Evolutionary conservation across 1,140 invertebrate species (phyloP), one percentile per base, ranked within the genome.

Genomic region (Pogonomyrmex californicus): DNA sequence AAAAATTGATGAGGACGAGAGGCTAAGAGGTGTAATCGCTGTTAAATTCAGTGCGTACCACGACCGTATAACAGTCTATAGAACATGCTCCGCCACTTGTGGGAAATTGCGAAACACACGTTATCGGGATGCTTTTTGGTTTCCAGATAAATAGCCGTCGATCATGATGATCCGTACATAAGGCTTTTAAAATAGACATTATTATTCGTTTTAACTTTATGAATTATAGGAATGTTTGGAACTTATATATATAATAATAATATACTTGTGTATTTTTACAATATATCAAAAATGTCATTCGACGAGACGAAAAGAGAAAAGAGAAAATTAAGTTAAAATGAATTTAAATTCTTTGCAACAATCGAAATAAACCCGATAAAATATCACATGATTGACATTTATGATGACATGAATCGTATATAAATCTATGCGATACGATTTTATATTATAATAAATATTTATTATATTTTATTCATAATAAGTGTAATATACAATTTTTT

Each of bases 1-100:
- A 54, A 38, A 87, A 87, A 71, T 87, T 86, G 75, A 78, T 47
- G 30, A 70, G 54, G 33, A 70, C 5, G 36, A 33, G 44, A 82
- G 38, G 33, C 49, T 56, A 49, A 56, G 51, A 88, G 78, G 51
- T 23, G 23, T 65, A 58, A 33, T 58, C 49, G 65, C 38, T 81
- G 63, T 81, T 81, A 81, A 81, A 56, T 41, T 44, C 23, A 70
- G 47, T 70, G 56, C 70, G 68, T 70, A 65, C 14, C 44, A 44
- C 49, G 65, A 36, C 78, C 49, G 38, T 81, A 49, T 81, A 81
- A 70, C 44, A 70, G 41, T 81, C 36, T 62, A 49, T 70, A 56
- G 23, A 9, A 58, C 78, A 70, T 33, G 47, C 38, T n/a, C n/a
- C 47, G 36, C 14, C 23, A 70, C 33, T 81, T 54, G 47, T 38